phyloP scores from a whole-genome alignment of 2,113 vertebrate genomes.

The Hypomesus transpacificus region DNA sequence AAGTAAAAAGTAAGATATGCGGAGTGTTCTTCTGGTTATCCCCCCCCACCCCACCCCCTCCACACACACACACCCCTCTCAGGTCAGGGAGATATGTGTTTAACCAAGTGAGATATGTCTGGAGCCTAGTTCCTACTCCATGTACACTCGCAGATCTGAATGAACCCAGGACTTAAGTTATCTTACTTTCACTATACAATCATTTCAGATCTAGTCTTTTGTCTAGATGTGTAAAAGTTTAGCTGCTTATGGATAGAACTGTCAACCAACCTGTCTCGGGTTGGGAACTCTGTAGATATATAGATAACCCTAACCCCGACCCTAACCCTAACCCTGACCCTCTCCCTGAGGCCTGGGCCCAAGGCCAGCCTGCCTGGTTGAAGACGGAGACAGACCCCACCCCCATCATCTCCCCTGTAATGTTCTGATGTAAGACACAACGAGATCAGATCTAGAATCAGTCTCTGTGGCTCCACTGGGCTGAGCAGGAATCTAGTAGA shows the following conservation, averaged over 20 bases:
- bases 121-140: neutral
- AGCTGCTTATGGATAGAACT: no score
- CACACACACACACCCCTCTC: neutral
- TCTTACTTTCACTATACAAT: no score
- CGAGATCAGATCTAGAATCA: neutral
- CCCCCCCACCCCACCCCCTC: no score
- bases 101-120: constrained; percentile 32
- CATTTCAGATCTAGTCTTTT: no score
- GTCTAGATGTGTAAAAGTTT: no score
- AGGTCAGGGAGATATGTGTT: neutral
- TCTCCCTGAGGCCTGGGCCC: no score
- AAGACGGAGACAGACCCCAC: neutral
- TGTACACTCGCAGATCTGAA: no score
- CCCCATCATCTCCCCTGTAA: neutral
- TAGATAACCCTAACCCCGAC: no score
- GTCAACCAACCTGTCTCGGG: no score
- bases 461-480: neutral
- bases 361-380: neutral
- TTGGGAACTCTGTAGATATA: no score
- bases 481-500: neutral
- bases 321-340: no score
- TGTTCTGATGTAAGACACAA: neutral
- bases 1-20: neutral
- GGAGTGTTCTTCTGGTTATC: neutral
- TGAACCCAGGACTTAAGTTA: no score